Percentiles rank a stretch among this genome's conserved stretches.
phyloP scores from a whole-genome alignment of 2,888 invertebrate species.

The Escarpia spicata region DNA sequence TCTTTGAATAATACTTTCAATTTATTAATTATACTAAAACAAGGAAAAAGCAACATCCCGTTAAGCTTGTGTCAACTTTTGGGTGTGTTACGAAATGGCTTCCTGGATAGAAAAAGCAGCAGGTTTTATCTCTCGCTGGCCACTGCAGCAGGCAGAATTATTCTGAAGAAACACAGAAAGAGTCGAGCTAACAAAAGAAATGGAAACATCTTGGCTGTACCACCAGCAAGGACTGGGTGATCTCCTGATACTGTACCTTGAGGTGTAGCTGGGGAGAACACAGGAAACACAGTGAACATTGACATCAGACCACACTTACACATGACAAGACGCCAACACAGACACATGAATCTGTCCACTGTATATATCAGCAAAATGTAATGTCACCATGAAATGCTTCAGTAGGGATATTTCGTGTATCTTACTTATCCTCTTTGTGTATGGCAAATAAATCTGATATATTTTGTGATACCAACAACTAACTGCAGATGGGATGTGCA shows the following conservation, averaged over 20 bases:
- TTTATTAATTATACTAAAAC: neutral
- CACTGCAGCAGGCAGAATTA: neutral
- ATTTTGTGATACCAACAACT: too few species aligned
- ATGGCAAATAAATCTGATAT: too few species aligned
- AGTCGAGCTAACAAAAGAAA: neutral
- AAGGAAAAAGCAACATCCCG: too few species aligned
- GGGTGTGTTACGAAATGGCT: neutral
- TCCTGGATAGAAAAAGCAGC: neutral
- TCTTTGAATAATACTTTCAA: too few species aligned
- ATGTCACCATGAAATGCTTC: neutral
- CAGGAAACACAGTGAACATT: neutral
- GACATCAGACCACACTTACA: neutral
- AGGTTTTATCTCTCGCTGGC: constrained; percentile 13
- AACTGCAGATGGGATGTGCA: too few species aligned
- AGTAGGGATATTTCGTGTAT: too few species aligned
- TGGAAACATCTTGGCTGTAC: neutral
- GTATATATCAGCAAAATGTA: neutral
- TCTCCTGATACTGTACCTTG: neutral
- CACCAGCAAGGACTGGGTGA: neutral
- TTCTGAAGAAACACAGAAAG: neutral
- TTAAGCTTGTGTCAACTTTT: neutral
- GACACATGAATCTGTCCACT: neutral
- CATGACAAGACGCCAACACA: neutral
- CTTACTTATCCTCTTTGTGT: too few species aligned
- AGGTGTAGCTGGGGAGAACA: neutral